Evolutionary conservation across 2,113 vertebrate genomes (phyloP).

Genomic region (Dasyornis broadbenti): DNA sequence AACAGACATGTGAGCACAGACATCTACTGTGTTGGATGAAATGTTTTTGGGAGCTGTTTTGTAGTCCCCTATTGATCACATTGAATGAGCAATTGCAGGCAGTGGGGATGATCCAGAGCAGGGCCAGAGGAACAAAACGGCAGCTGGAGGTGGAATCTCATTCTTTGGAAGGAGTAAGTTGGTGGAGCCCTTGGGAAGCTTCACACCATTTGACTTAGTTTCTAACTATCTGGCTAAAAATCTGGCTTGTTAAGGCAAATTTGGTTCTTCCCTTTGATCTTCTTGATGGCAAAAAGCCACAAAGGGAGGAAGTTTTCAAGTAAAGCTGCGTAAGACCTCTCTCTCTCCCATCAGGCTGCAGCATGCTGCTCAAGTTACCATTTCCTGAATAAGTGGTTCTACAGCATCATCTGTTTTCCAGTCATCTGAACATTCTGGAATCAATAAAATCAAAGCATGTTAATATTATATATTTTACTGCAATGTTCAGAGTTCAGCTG

Average conservation of each 20-base stretch:
- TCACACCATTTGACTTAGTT: neutral
- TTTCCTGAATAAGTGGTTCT: neutral
- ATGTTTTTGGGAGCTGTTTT: neutral
- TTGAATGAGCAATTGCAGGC: neutral
- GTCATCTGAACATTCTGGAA: neutral
- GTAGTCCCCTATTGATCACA: neutral
- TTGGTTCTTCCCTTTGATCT: neutral
- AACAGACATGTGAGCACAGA: rapidly evolving
- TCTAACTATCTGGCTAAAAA: neutral
- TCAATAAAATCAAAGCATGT: neutral
- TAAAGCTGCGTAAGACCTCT: neutral
- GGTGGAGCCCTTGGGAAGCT: neutral
- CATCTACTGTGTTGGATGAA: rapidly evolving
- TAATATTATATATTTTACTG: neutral
- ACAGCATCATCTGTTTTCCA: neutral
- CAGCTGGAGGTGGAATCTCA: neutral
- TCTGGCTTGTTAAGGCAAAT: neutral
- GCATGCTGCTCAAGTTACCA: neutral
- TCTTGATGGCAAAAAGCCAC: neutral
- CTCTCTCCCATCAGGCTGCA: neutral
- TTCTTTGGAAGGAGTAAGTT: neutral
- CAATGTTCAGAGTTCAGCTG: neutral
- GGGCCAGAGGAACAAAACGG: neutral
- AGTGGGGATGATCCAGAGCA: neutral
- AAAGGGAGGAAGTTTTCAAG: neutral